Conservation (phyloP, 37 sponge, comb jelly and placozoan genomes). For the Crambe crambe region DNA sequence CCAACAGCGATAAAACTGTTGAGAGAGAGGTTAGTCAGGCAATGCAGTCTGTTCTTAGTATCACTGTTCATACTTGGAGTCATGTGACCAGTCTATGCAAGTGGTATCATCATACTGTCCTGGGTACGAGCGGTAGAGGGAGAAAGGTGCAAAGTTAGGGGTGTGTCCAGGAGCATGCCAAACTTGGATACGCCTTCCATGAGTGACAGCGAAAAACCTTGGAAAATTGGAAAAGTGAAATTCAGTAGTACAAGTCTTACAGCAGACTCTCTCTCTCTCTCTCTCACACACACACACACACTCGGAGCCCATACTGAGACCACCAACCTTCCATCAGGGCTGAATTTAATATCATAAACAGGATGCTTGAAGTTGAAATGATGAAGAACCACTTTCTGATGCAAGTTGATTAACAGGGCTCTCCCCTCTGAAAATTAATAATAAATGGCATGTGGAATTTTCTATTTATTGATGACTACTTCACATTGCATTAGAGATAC, state of each 20-base stretch:
- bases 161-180: conserved; percentile 86
- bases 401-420: conserved; percentile 75
- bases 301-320: neutral
- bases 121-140: conserved; percentile 72
- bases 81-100: conserved; percentile 89
- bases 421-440: conserved; percentile 69
- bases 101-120: conserved; percentile 90
- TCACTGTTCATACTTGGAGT: conserved; percentile 72
- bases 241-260: neutral
- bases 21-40: no score
- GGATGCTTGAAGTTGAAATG: conserved; percentile 92
- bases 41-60: no score
- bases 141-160: conserved; percentile 89
- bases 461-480: neutral
- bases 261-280: neutral
- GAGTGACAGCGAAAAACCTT: conserved; percentile 90
- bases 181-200: conserved; percentile 80
- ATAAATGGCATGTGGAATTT: neutral
- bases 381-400: conserved; percentile 72
- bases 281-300: conserved; percentile 4
- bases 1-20: conserved; percentile 87
- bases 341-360: conserved; percentile 87
- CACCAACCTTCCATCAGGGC: conserved; percentile 86
- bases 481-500: no score
- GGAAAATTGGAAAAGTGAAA: no score